phyloP scores from a whole-genome alignment of 2,797 vertebrate genomes.

The Cygnus olor region DNA sequence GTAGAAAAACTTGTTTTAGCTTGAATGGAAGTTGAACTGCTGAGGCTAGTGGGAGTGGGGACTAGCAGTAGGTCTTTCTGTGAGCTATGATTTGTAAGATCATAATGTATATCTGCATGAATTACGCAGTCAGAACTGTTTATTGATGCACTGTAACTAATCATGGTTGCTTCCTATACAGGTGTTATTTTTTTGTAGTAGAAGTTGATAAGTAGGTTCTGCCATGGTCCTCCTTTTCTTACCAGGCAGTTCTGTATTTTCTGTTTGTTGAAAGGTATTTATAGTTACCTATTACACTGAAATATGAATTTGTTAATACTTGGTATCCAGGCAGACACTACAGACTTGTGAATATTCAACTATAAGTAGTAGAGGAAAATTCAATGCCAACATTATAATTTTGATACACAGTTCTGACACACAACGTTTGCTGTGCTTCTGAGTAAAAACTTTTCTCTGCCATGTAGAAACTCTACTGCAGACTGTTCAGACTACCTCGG shows the following conservation, averaged over 20 bases:
- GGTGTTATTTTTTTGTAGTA: not conserved
- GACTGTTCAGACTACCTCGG: constrained; percentile 90
- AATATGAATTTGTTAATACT: not conserved
- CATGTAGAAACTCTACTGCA: constrained; percentile 87
- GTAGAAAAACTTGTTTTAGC: not conserved
- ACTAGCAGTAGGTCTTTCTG: not conserved
- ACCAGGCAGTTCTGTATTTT: not conserved
- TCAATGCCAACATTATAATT: not conserved
- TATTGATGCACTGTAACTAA: not conserved
- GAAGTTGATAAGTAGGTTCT: not conserved
- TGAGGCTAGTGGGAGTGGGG: not conserved
- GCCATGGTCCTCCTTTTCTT: not conserved
- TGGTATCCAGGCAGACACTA: not conserved
- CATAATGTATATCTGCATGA: accelerated
- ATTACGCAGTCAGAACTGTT: not conserved
- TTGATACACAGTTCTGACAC: not conserved
- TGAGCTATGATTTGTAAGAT: not conserved
- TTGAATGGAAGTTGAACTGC: not conserved
- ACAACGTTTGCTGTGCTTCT: not conserved
- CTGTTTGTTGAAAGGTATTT: not conserved
- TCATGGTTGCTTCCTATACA: not conserved
- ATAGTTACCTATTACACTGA: not conserved
- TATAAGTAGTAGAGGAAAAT: not conserved
- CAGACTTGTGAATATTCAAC: not conserved
- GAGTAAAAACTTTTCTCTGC: not conserved